phyloP scores from a whole-genome alignment of 2,113 vertebrate genomes.

The Percopsis transmontana region DNA sequence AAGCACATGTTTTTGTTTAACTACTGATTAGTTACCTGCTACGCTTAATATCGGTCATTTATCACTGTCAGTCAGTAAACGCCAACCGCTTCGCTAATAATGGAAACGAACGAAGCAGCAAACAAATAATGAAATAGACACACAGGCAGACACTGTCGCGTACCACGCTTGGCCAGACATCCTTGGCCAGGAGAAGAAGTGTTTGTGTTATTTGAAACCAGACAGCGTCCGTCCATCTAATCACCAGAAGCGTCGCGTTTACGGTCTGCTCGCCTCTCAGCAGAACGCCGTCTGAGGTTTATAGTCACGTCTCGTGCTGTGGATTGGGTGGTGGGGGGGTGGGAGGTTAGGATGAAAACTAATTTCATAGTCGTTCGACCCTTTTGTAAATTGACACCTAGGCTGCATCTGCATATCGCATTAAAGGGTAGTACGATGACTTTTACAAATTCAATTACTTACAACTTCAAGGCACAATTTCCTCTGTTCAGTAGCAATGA shows the following conservation, averaged over 20 bases:
- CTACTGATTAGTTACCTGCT: too few relatives aligned
- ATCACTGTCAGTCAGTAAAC: too few relatives aligned
- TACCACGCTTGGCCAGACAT: not conserved
- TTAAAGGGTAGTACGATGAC: conserved; percentile 60
- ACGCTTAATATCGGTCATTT: too few relatives aligned
- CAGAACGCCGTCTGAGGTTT: conserved; percentile 34
- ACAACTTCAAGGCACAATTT: conserved; percentile 57
- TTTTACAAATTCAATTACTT: conserved; percentile 67
- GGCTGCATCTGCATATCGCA: conserved; percentile 54
- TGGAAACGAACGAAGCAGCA: too few relatives aligned
- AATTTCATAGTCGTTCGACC: conserved; percentile 43
- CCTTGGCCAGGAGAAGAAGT: conserved; percentile 8
- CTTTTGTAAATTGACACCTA: conserved; percentile 48
- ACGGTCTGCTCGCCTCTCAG: conserved; percentile 20
- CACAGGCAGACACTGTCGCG: not conserved
- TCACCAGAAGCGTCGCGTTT: conserved; percentile 19
- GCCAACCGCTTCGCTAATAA: too few relatives aligned
- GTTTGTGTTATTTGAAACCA: conserved; percentile 36
- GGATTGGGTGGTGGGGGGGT: not conserved
- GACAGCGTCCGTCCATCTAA: conserved; percentile 43
- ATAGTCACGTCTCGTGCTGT: conserved; percentile 21
- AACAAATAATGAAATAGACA: too few relatives aligned
- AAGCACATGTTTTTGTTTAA: too few relatives aligned
- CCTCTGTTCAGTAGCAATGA: conserved; percentile 46
- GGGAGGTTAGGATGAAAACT: conserved; percentile 7